Conservation (phyloP, 2,113 vertebrate genomes). For the Ptilorrhoa leucosticta region DNA sequence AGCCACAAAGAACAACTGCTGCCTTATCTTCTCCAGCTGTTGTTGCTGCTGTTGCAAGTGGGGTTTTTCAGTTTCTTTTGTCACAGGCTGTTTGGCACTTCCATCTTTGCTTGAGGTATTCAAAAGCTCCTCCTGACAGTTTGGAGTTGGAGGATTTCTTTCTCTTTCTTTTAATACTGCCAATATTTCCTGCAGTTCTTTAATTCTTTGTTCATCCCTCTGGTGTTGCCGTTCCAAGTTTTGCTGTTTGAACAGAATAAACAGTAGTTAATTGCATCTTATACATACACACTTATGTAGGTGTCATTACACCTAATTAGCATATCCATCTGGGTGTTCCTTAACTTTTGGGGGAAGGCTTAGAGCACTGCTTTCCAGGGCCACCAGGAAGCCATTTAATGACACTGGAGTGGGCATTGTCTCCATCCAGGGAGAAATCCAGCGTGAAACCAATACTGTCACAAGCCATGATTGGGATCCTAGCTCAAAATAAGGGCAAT, state of each 20-base stretch:
- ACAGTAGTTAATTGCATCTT: background rate
- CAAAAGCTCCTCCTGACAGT: background rate
- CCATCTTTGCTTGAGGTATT: background rate
- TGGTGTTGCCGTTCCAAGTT: slow-evolving; percentile 80
- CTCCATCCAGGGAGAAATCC: background rate
- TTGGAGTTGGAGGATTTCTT: slow-evolving; percentile 35
- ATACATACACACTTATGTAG: fast-evolving
- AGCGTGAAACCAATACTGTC: background rate
- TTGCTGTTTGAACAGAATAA: slow-evolving; percentile 60
- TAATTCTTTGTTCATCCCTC: slow-evolving; percentile 80
- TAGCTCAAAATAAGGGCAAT: background rate
- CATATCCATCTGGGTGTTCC: background rate
- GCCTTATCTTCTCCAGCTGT: slow-evolving; percentile 69
- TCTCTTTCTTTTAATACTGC: slow-evolving; percentile 71
- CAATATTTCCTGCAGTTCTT: slow-evolving; percentile 80
- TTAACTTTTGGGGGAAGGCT: background rate
- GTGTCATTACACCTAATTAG: background rate
- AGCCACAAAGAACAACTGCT: slow-evolving; percentile 67
- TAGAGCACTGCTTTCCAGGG: background rate
- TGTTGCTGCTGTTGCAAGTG: slow-evolving; percentile 45
- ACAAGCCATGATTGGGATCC: background rate
- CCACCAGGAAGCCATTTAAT: background rate
- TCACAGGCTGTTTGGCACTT: background rate
- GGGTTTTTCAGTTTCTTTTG: background rate
- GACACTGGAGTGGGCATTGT: background rate